Conservation (phyloP, 2,113 vertebrate genomes). For the Anguilla japonica region DNA sequence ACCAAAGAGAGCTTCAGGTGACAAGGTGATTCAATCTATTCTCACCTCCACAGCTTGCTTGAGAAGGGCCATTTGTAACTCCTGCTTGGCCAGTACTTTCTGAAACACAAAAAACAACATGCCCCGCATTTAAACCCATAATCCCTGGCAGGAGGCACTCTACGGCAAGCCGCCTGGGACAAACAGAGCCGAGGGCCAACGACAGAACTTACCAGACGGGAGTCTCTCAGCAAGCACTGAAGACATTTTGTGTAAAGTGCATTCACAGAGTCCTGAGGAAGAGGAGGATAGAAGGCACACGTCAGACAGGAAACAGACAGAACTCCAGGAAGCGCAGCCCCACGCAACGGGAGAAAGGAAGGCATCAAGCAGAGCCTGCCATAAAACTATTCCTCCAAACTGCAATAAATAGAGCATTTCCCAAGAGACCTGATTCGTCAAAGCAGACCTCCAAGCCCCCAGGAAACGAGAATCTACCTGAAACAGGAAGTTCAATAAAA, state of each 20-base stretch:
- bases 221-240: conserved; percentile 91
- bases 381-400: neutral
- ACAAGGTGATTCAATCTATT: neutral
- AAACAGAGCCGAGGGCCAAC: neutral
- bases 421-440: neutral
- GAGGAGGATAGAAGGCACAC: neutral
- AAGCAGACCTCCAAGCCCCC: neutral
- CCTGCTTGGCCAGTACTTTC: conserved; percentile 90
- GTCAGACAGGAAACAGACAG: neutral
- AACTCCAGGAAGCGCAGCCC: neutral
- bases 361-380: neutral
- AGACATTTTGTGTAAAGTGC: conserved; percentile 94
- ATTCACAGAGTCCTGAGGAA: conserved; percentile 83
- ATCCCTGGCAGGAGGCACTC: neutral
- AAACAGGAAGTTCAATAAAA: neutral
- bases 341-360: neutral
- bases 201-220: conserved; percentile 80
- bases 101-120: conserved; percentile 51
- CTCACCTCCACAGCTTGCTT: conserved; percentile 96
- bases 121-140: conserved; percentile 15
- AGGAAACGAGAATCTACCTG: neutral
- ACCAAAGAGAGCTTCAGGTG: neutral
- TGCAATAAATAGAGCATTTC: neutral
- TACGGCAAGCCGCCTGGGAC: neutral
- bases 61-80: conserved; percentile 90